Percentiles rank a stretch among this genome's conserved stretches.
These are phyloP conservation scores for Phataginus tricuspis DNA, from an alignment of 2,797 vertebrate species.

Conservation along the genomic window DNA sequence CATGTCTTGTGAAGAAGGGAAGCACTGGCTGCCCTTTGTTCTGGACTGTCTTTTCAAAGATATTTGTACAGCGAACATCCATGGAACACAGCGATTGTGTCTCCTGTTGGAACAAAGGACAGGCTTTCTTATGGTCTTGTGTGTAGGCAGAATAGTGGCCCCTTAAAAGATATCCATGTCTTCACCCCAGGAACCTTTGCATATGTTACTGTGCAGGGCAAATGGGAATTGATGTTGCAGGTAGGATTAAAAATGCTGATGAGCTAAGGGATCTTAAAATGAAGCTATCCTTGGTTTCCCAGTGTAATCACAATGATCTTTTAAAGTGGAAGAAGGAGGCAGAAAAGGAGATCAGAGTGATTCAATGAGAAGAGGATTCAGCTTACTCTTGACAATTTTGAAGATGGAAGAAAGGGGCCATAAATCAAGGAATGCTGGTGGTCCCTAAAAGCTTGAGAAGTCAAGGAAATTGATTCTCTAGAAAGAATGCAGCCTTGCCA, in stretches of 20 bases:
- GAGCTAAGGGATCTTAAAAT: neutral
- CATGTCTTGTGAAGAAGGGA: conserved; percentile 12
- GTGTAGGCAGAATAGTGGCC: neutral
- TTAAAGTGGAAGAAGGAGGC: neutral
- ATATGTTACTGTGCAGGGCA: neutral
- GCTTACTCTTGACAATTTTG: neutral
- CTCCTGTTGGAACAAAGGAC: neutral
- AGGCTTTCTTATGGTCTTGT: neutral
- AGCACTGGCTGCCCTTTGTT: neutral
- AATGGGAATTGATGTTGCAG: neutral
- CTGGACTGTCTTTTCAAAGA: neutral
- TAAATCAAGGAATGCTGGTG: neutral
- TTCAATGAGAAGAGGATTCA: neutral
- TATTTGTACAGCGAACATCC: neutral
- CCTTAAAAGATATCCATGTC: neutral
- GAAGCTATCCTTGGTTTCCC: neutral
- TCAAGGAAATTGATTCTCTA: neutral
- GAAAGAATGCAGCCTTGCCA: neutral
- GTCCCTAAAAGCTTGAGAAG: neutral
- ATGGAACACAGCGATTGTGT: neutral
- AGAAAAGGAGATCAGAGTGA: neutral
- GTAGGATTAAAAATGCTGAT: neutral
- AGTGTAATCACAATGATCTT: neutral
- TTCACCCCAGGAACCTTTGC: neutral
- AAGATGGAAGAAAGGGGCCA: neutral